Evolutionary conservation across 1,140 invertebrate genomes (phyloP).

Genomic region (Neodiprion fabricii): DNA sequence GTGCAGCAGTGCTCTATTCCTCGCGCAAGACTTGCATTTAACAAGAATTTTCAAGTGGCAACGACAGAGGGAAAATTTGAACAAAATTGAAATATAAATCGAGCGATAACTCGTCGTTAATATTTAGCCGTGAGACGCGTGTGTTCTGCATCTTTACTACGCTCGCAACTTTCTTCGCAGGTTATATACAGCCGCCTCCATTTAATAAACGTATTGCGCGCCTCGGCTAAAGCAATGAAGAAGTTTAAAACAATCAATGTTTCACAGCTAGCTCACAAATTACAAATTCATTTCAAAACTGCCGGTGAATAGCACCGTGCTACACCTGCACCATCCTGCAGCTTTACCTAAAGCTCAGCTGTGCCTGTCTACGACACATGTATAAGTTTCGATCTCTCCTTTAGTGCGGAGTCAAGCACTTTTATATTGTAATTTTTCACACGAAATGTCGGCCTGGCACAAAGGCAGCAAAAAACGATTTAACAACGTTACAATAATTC

Average conservation of each 20-base stretch:
- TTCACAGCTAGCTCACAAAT: not conserved
- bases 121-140: not conserved
- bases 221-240: not conserved
- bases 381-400: no score
- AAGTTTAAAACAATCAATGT: slow-evolving; percentile 4
- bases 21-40: not conserved
- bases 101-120: not conserved
- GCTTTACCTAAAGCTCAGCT: not conserved
- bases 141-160: not conserved
- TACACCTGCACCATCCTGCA: not conserved
- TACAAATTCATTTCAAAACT: slow-evolving; percentile 3
- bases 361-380: no score
- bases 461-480: no score
- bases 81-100: not conserved
- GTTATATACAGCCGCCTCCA: not conserved
- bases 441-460: no score
- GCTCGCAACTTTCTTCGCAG: not conserved
- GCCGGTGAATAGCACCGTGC: not conserved
- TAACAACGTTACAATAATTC: no score
- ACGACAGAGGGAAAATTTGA: not conserved
- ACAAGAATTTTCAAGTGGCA: not conserved
- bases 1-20: not conserved
- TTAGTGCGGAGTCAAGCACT: no score
- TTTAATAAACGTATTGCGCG: not conserved
- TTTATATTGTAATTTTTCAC: no score